These are phyloP conservation scores for Platanista minor DNA, from an alignment of 2,113 vertebrate species.

Conservation along the genomic window DNA sequence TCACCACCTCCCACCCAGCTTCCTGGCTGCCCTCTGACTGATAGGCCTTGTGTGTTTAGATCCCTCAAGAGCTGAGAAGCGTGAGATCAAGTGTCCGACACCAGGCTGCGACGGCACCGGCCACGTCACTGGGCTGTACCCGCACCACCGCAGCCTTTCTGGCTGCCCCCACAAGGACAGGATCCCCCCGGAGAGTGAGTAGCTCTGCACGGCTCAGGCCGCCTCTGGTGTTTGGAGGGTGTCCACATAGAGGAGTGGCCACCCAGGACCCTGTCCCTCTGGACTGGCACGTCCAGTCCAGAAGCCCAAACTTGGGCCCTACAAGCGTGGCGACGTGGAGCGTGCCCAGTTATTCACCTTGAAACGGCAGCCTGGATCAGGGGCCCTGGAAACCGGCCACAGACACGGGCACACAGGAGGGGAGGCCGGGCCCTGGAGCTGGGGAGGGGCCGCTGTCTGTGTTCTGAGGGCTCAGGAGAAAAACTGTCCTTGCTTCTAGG, in stretches of 20 bases:
- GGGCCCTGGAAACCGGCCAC: background rate
- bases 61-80: slow-evolving; percentile 92
- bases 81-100: slow-evolving; percentile 98
- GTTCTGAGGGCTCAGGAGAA: slow-evolving; percentile 23
- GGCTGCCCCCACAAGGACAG: slow-evolving; percentile 99
- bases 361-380: background rate
- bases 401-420: background rate
- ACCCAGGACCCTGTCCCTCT: background rate
- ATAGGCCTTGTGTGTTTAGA: slow-evolving; percentile 78
- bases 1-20: background rate
- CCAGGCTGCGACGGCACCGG: slow-evolving; percentile 97
- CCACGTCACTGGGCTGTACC: slow-evolving; percentile 96
- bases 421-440: no score
- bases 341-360: background rate
- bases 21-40: background rate
- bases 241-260: background rate
- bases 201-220: background rate
- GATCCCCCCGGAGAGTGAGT: slow-evolving; percentile 99
- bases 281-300: background rate
- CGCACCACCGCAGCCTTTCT: slow-evolving; percentile 97
- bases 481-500: slow-evolving; percentile 58
- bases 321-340: background rate
- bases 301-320: background rate
- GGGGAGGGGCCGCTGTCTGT: background rate
- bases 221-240: background rate